A percentile compares a stretch with the other conserved stretches of the same genome.
phyloP scores from a whole-genome alignment of 2,797 vertebrate species.

The Bucorvus abyssinicus region DNA sequence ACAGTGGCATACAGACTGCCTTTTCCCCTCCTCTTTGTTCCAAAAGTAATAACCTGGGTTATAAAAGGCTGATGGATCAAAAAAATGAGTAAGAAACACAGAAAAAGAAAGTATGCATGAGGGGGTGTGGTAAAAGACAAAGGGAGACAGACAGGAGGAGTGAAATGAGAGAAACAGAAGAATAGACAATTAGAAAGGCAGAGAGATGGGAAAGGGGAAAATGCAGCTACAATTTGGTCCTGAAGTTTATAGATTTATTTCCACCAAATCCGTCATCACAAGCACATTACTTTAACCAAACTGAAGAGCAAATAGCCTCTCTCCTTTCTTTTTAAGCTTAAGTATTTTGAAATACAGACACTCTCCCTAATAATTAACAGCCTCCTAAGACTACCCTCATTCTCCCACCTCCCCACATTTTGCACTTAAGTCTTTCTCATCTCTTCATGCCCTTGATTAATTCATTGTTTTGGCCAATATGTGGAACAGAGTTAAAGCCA shows the following conservation, averaged over 20 bases:
- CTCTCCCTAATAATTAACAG: not conserved
- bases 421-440: not conserved
- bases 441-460: not conserved
- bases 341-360: not conserved
- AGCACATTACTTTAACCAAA: not conserved
- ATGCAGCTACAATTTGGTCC: not conserved
- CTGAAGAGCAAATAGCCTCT: not conserved
- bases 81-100: slow-evolving; percentile 34
- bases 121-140: not conserved
- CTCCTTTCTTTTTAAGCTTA: not conserved
- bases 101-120: not conserved
- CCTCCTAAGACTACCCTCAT: not conserved
- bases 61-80: slow-evolving; percentile 46
- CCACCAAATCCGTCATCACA: not conserved
- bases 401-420: not conserved
- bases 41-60: slow-evolving; percentile 63
- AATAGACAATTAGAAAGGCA: slow-evolving; percentile 59
- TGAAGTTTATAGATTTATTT: not conserved
- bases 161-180: slow-evolving; percentile 48
- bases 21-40: slow-evolving; percentile 62
- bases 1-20: slow-evolving; percentile 52
- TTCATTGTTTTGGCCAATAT: not conserved
- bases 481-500: not conserved
- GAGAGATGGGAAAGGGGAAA: slow-evolving; percentile 42
- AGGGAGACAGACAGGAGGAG: not conserved